A percentile compares a stretch with the other conserved stretches of the same genome.
Conservation (phyloP, 2,888 invertebrate genomes). For the Myopa testacea region DNA sequence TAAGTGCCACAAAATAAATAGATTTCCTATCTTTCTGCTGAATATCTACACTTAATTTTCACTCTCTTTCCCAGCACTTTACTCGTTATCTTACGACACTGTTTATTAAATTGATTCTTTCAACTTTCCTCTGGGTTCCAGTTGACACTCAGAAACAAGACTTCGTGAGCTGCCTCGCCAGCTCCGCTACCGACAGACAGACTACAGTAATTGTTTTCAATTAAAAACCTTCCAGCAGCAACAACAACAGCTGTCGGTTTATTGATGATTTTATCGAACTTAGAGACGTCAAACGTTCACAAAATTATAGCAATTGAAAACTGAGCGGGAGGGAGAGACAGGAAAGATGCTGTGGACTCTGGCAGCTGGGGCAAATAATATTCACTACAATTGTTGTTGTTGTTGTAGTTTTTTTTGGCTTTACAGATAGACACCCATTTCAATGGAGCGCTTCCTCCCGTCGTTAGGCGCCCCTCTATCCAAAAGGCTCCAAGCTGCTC, state of each 20-base stretch:
- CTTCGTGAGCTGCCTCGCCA: no score
- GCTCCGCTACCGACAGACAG: no score
- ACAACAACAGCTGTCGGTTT: neutral
- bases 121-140: neutral
- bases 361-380: neutral
- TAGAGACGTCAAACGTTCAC: conserved; percentile 13
- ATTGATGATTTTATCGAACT: neutral
- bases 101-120: neutral
- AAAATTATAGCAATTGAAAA: neutral
- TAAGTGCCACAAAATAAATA: neutral
- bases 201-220: neutral
- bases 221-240: neutral
- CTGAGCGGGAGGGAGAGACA: neutral
- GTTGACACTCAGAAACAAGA: no score
- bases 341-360: neutral
- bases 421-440: neutral
- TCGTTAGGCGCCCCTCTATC: neutral
- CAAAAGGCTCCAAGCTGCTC: neutral
- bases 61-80: no score
- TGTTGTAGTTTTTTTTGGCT: neutral
- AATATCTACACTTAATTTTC: no score
- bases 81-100: no score
- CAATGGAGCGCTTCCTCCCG: neutral
- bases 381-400: neutral
- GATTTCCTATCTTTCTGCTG: neutral